These are phyloP conservation scores for Ellobium chinense DNA, from an alignment of 2,888 invertebrate genomes.

Conservation along the genomic window DNA sequence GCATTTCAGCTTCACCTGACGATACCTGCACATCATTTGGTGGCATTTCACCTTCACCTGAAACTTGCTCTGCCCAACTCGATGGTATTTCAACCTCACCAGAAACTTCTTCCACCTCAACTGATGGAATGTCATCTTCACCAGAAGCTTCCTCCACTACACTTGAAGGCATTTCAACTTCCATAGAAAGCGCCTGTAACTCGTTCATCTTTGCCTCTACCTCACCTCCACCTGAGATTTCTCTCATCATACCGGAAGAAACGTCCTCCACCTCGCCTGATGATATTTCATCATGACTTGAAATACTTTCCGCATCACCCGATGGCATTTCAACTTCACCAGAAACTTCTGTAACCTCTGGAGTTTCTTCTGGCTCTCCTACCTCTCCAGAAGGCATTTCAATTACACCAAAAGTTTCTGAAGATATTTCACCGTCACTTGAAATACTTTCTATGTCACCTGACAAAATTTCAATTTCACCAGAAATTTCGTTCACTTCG, in stretches of 20 bases:
- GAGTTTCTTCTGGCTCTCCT: not conserved
- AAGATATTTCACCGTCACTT: not conserved
- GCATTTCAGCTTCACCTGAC: not conserved
- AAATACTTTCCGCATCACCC: not conserved
- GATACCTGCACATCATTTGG: not conserved
- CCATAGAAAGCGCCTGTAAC: too few relatives aligned
- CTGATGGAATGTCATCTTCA: not conserved
- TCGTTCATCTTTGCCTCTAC: too few relatives aligned
- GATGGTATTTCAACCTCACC: not conserved
- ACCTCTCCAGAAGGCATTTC: not conserved
- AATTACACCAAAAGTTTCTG: not conserved
- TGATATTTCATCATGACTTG: not conserved
- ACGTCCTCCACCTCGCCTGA: not conserved
- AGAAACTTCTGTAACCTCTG: not conserved
- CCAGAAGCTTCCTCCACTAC: not conserved
- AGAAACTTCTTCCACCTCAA: not conserved
- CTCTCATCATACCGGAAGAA: too few relatives aligned
- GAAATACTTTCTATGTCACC: not conserved
- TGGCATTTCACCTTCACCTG: not conserved
- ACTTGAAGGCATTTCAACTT: too few relatives aligned
- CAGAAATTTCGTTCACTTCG: not conserved
- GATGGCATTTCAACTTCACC: not conserved
- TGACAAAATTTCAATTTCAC: not conserved
- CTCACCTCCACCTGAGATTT: not conserved
- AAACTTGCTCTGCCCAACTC: not conserved